Evolutionary conservation across 2,797 vertebrate genomes (phyloP).

Genomic region (Heteromormyrus szaboi): DNA sequence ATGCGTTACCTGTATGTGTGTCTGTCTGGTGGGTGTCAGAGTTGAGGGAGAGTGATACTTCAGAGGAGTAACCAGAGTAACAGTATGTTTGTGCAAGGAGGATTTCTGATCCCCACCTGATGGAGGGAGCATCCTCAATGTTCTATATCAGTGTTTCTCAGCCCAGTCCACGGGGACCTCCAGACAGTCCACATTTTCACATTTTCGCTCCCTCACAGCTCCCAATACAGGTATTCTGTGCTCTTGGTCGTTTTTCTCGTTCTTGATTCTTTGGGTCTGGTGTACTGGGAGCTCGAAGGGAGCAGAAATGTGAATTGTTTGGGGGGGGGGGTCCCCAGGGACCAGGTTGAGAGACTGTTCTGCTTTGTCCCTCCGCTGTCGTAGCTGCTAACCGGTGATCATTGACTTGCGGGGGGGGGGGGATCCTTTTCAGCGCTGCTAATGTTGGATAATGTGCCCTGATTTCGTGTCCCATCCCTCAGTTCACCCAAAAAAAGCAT

Average conservation of each 20-base stretch:
- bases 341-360: background rate
- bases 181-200: background rate
- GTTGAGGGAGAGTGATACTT: background rate
- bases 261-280: background rate
- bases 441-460: background rate
- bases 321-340: background rate
- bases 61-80: background rate
- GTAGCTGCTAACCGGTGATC: background rate
- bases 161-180: background rate
- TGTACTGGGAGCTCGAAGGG: background rate
- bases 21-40: background rate
- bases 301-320: background rate
- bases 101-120: background rate
- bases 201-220: background rate
- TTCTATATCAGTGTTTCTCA: background rate
- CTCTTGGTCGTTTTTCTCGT: background rate
- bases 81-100: background rate
- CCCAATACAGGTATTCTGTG: background rate
- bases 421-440: background rate
- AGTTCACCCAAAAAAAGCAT: background rate
- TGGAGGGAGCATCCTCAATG: background rate
- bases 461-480: background rate
- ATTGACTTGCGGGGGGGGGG: background rate
- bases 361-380: background rate
- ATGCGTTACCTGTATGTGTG: slow-evolving; percentile 5